These are phyloP conservation scores for Quadroppia sp. DNA, from an alignment of 2,888 invertebrate genomes.

Conservation along the genomic window DNA sequence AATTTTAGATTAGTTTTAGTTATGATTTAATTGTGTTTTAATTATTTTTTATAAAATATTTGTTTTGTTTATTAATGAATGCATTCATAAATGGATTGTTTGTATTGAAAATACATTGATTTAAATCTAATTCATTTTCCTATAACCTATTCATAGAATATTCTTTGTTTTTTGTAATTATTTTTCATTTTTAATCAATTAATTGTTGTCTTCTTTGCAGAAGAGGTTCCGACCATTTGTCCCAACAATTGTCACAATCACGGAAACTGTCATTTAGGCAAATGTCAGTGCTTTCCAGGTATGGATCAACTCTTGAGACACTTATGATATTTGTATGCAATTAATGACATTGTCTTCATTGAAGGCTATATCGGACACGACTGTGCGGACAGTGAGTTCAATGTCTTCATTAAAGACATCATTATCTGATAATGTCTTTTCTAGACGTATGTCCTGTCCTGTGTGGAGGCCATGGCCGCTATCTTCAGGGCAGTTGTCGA, in stretches of 20 bases:
- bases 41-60: too few species aligned
- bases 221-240: constrained; percentile 57
- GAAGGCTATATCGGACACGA: constrained; percentile 78
- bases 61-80: too few species aligned
- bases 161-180: too few species aligned
- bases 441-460: constrained; percentile 89
- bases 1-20: too few species aligned
- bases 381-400: constrained; percentile 83
- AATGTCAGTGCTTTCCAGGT: constrained; percentile 93
- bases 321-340: background rate
- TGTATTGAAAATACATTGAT: too few species aligned
- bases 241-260: constrained; percentile 94
- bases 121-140: too few species aligned
- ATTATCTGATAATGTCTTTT: background rate
- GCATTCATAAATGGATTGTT: too few species aligned
- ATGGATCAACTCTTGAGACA: background rate
- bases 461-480: constrained; percentile 94
- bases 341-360: background rate
- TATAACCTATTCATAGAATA: too few species aligned
- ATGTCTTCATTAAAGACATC: background rate
- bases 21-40: too few species aligned
- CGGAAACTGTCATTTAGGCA: constrained; percentile 86
- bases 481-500: constrained; percentile 91
- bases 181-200: background rate
- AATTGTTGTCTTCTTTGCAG: background rate